Conservation (phyloP, 2,113 vertebrate genomes). For the Hipposideros armiger region DNA sequence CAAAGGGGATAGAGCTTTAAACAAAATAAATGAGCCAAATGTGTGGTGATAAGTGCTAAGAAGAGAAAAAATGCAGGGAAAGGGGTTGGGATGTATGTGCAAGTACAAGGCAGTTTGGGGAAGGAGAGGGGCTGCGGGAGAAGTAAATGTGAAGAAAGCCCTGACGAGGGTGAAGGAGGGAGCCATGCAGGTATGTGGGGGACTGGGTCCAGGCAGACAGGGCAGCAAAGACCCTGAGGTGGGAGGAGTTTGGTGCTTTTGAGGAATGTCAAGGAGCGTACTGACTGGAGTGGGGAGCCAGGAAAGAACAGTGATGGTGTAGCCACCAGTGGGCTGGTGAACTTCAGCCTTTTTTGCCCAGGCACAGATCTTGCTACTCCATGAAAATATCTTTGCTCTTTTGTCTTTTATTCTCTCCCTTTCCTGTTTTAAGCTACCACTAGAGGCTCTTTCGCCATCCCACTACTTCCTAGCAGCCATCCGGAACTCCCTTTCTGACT, state of each 20-base stretch:
- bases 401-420: not conserved
- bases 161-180: not conserved
- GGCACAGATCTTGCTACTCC: not conserved
- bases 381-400: not conserved
- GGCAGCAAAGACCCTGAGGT: not conserved
- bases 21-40: not conserved
- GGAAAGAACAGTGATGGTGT: not conserved
- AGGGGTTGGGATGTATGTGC: accelerated
- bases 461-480: not conserved
- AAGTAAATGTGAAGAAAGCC: not conserved
- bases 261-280: not conserved
- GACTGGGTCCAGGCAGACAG: not conserved
- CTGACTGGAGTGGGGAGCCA: not conserved
- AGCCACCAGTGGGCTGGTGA: too few species aligned
- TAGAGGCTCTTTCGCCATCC: not conserved
- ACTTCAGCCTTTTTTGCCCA: not conserved
- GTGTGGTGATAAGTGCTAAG: not conserved
- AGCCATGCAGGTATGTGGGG: not conserved
- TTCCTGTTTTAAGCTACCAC: not conserved
- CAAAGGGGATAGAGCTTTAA: not conserved
- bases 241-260: not conserved
- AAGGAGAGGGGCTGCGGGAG: not conserved
- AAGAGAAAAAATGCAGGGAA: not conserved
- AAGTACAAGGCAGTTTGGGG: too few species aligned
- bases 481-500: not conserved